Evolutionary conservation across 1,140 invertebrate genomes (phyloP).

Genomic region (Nomia melanderi): DNA sequence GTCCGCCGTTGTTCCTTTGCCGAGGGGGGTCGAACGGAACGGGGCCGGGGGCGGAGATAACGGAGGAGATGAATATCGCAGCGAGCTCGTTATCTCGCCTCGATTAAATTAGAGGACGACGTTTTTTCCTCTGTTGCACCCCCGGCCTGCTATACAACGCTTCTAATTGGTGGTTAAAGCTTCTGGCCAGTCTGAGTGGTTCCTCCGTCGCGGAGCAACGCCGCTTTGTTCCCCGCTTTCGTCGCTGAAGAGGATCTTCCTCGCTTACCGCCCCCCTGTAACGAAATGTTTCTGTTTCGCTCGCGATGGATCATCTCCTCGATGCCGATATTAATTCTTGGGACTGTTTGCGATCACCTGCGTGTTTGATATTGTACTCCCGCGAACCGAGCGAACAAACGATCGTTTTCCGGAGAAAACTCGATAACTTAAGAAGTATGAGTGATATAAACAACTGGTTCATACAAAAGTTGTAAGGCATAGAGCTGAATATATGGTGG

Average conservation of each 20-base stretch:
- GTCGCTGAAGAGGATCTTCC: not conserved
- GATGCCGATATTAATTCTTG: too few species aligned
- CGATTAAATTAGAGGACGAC: slow-evolving; percentile 15
- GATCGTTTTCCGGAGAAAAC: too few species aligned
- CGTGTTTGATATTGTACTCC: too few species aligned
- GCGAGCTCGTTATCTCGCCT: slow-evolving; percentile 12
- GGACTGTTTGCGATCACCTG: not conserved
- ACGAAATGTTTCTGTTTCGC: not conserved
- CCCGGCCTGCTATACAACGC: not conserved
- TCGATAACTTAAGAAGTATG: too few species aligned
- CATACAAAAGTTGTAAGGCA: too few species aligned
- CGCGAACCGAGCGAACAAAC: too few species aligned
- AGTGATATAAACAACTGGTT: too few species aligned
- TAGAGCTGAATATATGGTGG: too few species aligned
- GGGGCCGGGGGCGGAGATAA: too few species aligned
- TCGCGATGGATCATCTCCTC: not conserved
- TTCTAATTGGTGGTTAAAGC: slow-evolving; percentile 7
- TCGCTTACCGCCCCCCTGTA: not conserved
- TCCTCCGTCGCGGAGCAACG: not conserved
- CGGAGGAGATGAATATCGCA: not conserved
- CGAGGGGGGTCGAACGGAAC: too few species aligned
- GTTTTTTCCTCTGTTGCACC: not conserved
- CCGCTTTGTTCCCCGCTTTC: not conserved
- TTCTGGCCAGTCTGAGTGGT: not conserved
- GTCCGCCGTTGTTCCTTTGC: not conserved